phyloP scores from a whole-genome alignment of 2,888 invertebrate species.

The Phyllotreta striolata region DNA sequence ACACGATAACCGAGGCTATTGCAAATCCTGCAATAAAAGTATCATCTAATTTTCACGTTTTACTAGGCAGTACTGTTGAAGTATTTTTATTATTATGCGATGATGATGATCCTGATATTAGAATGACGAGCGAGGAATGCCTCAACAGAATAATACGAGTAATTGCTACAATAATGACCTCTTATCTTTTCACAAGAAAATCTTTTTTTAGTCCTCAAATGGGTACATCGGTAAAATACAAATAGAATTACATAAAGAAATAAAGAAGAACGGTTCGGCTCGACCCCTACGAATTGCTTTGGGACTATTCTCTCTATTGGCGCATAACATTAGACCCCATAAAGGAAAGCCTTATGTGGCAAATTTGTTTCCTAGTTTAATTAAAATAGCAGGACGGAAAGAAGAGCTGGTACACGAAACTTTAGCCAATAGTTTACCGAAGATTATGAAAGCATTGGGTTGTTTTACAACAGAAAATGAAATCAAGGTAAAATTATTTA shows the following conservation, averaged over 20 bases:
- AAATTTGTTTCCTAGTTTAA: conserved; percentile 76
- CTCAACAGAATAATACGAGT: conserved; percentile 78
- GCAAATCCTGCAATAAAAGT: conserved; percentile 69
- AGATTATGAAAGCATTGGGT: conserved; percentile 73
- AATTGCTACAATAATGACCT: conserved; percentile 24
- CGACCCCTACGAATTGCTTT: conserved; percentile 79
- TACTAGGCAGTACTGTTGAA: conserved; percentile 76
- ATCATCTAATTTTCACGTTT: conserved; percentile 68
- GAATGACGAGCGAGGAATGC: conserved; percentile 84
- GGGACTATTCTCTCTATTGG: conserved; percentile 78
- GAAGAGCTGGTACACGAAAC: conserved; percentile 79
- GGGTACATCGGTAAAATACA: conserved; percentile 76
- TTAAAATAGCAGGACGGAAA: conserved; percentile 73
- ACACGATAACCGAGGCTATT: conserved; percentile 76
- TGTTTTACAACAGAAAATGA: conserved; percentile 76
- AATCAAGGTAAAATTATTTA: conserved; percentile 64
- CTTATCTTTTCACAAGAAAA: background rate
- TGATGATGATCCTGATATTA: conserved; percentile 78
- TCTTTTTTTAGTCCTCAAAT: conserved; percentile 65
- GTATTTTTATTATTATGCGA: conserved; percentile 76
- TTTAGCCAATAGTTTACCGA: conserved; percentile 68
- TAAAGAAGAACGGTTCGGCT: conserved; percentile 78
- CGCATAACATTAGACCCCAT: conserved; percentile 77
- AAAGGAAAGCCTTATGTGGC: conserved; percentile 81
- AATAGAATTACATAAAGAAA: conserved; percentile 82